Evolutionary conservation across 2,888 invertebrate genomes (phyloP).

Genomic region (Tenthredo scrophulariae): DNA sequence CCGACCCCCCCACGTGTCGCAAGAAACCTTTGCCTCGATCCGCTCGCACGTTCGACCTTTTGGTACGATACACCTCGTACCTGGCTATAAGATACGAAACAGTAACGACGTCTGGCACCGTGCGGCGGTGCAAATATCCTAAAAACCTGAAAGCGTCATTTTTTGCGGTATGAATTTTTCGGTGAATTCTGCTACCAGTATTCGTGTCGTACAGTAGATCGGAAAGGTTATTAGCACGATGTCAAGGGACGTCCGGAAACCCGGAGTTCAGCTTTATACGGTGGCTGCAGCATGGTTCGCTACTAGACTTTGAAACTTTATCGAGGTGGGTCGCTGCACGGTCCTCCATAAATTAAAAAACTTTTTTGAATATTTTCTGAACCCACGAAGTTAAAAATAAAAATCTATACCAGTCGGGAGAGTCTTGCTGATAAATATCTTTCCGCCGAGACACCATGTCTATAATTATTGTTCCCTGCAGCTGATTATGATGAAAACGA

Average conservation of each 20-base stretch:
- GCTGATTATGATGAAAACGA: not conserved
- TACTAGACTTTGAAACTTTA: not conserved
- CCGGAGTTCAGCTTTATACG: not conserved
- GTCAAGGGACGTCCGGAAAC: not conserved
- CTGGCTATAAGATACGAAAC: conserved; percentile 14
- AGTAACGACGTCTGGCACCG: conserved; percentile 14
- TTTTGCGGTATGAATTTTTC: conserved; percentile 10
- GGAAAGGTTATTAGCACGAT: not conserved
- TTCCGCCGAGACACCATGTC: not conserved
- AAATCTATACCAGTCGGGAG: not conserved
- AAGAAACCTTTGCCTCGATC: not conserved
- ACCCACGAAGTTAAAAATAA: not conserved
- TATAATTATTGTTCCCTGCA: not conserved
- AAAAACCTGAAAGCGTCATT: not conserved
- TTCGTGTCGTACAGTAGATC: not conserved
- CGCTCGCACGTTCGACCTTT: conserved; percentile 27
- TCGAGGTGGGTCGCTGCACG: not conserved
- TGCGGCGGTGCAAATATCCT: not conserved
- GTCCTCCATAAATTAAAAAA: conserved; percentile 16
- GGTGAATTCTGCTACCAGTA: not conserved
- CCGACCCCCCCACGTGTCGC: not conserved
- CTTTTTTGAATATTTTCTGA: not conserved
- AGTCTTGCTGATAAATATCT: not conserved
- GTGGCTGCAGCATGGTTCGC: not conserved
- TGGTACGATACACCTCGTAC: not conserved